Evolutionary conservation across 2,113 vertebrate species (phyloP).

Genomic region (Eurystomus gularis): DNA sequence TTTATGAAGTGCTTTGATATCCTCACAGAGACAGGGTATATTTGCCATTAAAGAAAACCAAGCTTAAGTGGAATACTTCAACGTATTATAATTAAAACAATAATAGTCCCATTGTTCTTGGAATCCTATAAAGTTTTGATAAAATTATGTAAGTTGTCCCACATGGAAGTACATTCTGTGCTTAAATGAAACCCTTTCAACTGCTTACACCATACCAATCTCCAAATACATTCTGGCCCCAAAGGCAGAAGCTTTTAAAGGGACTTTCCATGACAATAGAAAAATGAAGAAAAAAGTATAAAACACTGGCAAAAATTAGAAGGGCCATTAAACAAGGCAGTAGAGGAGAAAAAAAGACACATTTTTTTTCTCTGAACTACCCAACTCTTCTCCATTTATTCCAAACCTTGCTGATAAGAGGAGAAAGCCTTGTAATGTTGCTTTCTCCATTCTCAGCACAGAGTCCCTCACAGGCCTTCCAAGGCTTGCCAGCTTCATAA

Average conservation of each 20-base stretch:
- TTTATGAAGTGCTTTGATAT: constrained; percentile 10
- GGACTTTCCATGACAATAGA: neutral
- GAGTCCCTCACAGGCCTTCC: neutral
- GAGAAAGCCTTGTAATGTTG: neutral
- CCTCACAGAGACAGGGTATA: neutral
- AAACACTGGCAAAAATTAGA: neutral
- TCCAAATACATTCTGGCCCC: neutral
- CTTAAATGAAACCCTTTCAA: neutral
- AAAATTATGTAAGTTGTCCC: neutral
- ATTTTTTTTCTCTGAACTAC: neutral
- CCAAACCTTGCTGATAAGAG: neutral
- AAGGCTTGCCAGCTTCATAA: neutral
- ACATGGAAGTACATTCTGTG: neutral
- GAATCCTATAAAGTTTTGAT: neutral
- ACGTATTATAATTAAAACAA: neutral
- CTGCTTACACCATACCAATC: neutral
- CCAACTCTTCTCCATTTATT: neutral
- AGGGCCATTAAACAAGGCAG: neutral
- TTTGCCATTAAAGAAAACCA: neutral
- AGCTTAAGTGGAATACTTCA: neutral
- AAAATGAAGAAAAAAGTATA: neutral
- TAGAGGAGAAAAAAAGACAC: neutral
- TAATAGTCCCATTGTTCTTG: neutral
- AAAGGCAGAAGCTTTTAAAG: neutral
- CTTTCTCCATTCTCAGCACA: neutral